Evolutionary conservation across 2,113 vertebrate species (phyloP), one percentile per base, ranked within the genome.

Genomic region (Sula dactylatra): DNA sequence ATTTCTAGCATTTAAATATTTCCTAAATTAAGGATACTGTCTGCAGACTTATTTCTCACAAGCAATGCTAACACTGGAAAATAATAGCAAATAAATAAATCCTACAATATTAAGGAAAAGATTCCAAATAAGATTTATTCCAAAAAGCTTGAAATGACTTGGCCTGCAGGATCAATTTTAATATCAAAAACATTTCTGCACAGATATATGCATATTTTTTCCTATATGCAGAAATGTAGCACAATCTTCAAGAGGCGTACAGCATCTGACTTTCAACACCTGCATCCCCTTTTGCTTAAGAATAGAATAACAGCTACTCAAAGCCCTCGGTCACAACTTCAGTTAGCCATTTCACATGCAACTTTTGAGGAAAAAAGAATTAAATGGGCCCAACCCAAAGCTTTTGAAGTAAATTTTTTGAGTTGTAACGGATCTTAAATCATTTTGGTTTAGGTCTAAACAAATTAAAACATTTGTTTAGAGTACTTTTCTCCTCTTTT

Each of bases 111-210:
- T 89, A 77, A 82, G 21, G n/a, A 22, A 69, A 8, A 82, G 27
- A 62, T 64, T 81, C 74, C 77, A 87, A 94, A 91, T 86, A 95
- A 86, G 42, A 87, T 90, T 95, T 90, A 78, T 86, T 92, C 74
- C 54, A 71, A 96, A 94, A 97, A 92, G 36, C 52, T 87, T 69
- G 56, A 82, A 88, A 76, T 79, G 15, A 83, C 90, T 93, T 93
- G 71, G 66, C 87, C 85, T 91, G 58, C n/a, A 95, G 95, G 82
- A 95, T 86, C 64, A 69, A 42, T 93, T 95, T 96, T 91, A 91
- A 84, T 95, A 74, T 74, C n/a, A 83, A 96, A 97, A 96, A 42
- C 15, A 55, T 50, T 84, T 47, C 64, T 87, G 59, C 56, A 91
- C 32, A 77, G 80, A 94, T 79, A 82, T 49, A 86, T 88, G 74